Conservation (phyloP, 2,888 invertebrate species). For the Halocaridina rubra region DNA sequence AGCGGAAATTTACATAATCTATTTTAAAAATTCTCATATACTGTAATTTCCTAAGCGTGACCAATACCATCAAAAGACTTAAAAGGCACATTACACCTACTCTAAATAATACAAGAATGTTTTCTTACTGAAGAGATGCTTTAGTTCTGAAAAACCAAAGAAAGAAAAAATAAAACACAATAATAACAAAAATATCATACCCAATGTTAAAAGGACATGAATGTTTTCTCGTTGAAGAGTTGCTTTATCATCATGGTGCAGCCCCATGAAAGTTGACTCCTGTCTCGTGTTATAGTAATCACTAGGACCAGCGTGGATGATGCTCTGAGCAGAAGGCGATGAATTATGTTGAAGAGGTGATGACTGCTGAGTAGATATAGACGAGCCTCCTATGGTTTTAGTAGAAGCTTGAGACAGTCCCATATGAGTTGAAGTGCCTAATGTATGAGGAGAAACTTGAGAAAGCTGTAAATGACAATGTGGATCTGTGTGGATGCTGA, state of each 20-base stretch:
- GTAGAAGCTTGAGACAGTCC: slow-evolving; percentile 48
- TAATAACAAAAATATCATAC: too few relatives aligned
- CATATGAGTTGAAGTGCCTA: slow-evolving; percentile 44
- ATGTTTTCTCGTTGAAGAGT: slow-evolving; percentile 38
- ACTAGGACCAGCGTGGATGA: slow-evolving; percentile 10
- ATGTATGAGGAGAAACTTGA: slow-evolving; percentile 42
- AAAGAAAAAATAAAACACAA: too few relatives aligned
- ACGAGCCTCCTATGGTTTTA: slow-evolving; percentile 37
- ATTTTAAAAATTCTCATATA: too few relatives aligned
- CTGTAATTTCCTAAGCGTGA: too few relatives aligned
- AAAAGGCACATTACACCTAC: too few relatives aligned
- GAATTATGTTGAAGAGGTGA: slow-evolving; percentile 40
- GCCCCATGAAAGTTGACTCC: background rate
- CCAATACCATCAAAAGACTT: too few relatives aligned
- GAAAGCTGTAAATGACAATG: slow-evolving; percentile 42
- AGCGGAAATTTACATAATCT: too few relatives aligned
- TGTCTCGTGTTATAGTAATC: slow-evolving; percentile 22
- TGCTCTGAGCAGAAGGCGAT: slow-evolving; percentile 36
- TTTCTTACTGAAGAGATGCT: too few relatives aligned
- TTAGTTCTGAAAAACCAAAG: too few relatives aligned
- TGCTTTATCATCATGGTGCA: background rate
- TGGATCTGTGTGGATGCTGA: background rate
- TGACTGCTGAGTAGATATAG: slow-evolving; percentile 37
- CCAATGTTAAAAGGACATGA: slow-evolving; percentile 46
- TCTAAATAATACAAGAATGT: too few relatives aligned